phyloP scores from a whole-genome alignment of 1,140 invertebrate species.

The Philopotamus ludificatus region DNA sequence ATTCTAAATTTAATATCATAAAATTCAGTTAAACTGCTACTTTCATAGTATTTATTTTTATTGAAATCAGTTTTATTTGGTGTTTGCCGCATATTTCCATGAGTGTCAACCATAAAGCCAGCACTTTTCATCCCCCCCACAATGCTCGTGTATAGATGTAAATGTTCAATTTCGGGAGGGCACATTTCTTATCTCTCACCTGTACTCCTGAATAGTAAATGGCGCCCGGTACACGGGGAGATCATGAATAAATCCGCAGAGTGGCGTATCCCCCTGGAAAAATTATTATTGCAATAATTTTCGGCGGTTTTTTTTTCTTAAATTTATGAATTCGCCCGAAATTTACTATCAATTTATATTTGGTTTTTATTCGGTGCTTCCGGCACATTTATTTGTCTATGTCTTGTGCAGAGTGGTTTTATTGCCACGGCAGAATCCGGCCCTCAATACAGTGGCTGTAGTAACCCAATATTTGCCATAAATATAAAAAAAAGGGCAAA shows the following conservation, averaged over 20 bases:
- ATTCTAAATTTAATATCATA: no score
- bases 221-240: not conserved
- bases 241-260: constrained; percentile 29
- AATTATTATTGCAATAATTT: no score
- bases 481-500: not conserved
- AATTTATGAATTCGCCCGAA: no score
- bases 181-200: constrained; percentile 12
- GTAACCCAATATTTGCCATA: constrained; percentile 11
- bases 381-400: constrained; percentile 1
- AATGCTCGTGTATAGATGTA: no score
- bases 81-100: no score
- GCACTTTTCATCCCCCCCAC: no score
- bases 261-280: constrained; percentile 3
- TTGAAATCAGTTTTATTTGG: no score
- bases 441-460: not conserved
- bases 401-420: not conserved
- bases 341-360: constrained; percentile 13
- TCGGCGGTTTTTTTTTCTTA: no score
- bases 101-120: no score
- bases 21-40: no score
- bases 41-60: no score
- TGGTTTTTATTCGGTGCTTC: not conserved
- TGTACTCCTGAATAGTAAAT: constrained; percentile 7
- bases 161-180: not conserved
- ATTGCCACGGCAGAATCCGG: not conserved